Base-by-base conservation (phyloP, 2,113 vertebrate species). In the Cryptotis parvus region DNA sequence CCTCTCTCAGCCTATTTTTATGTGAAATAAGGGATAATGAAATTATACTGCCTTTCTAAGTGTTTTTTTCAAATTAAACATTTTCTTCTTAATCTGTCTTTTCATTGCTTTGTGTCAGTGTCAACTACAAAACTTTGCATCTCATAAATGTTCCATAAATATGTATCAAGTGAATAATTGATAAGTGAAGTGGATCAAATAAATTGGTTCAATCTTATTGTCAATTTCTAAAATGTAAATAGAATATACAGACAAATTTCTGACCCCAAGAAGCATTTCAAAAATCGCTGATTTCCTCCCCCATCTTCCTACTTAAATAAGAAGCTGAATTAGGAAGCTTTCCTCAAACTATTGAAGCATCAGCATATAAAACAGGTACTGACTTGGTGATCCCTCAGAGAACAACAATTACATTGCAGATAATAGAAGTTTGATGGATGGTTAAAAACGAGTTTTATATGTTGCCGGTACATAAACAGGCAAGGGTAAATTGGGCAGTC, bases 341-440 rank as follows among this genome's bases (percentile, higher is more conserved):
- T 26, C 68, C 35, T 92, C 80, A 82, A 55, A 78, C 26, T 89
- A 20, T 35, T 85, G 79, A 92, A 49, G 18, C 63, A n/a, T n/a
- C n/a, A 63, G 29, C 41, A 9, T 33, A 55, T 61, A 24, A 69
- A 74, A 77, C 45, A 55, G 43, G 55, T 85, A 16, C 41, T 68
- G 18, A 85, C 63, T 81, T 52, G 52, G 39, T 41, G 75, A 84
- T 78, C 41, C 14, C 27, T 82, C 29, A 73, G 39, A n/a, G 75
- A 85, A 74, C 84, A 85, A 65, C 33, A 88, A 11, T 84, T 72
- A 73, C 9, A 26, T 43, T 58, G 68, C 22, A 55, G 55, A 24
- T 78, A 73, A 78, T 55, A 45, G 75, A 63, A 63, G 43, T 73
- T n/a, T 81, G 84, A 74, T 79, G 70, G 58, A 41, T 74, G 63